Conservation (phyloP, 2,113 vertebrate species). For the Forbesichthys papilliferus region DNA sequence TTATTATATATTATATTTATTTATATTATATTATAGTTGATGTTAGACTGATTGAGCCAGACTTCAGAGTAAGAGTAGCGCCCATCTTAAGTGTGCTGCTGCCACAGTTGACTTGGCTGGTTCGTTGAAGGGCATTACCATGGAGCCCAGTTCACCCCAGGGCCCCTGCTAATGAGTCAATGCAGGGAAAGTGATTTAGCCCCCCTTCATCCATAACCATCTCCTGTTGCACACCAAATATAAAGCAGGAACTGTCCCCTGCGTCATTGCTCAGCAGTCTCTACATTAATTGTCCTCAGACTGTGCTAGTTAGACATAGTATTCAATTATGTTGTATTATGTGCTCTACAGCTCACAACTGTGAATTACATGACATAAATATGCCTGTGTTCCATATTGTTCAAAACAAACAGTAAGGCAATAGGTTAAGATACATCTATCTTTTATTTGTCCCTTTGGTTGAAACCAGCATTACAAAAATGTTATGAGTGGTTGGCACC, state of each 20-base stretch:
- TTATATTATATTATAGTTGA: no score
- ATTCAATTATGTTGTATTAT: conserved; percentile 46
- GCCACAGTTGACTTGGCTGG: conserved; percentile 9
- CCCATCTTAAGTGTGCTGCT: neutral
- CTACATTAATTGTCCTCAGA: conserved; percentile 42
- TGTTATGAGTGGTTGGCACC: no score
- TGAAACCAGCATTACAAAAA: no score
- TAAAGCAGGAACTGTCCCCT: conserved; percentile 50
- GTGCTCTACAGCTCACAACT: conserved; percentile 23
- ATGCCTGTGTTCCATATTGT: no score
- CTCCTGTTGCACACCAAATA: conserved; percentile 36
- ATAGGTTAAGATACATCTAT: conserved; percentile 17
- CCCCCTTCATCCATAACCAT: conserved; percentile 44
- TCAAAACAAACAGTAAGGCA: no score
- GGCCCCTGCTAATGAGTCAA: conserved; percentile 59
- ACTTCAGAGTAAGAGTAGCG: no score
- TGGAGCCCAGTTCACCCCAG: conserved; percentile 35
- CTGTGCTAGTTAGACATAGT: conserved; percentile 31
- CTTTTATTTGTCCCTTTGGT: neutral
- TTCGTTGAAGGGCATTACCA: conserved; percentile 39
- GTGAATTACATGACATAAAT: neutral
- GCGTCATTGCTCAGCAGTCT: conserved; percentile 45
- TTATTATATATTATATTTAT: no score
- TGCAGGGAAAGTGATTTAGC: conserved; percentile 62
- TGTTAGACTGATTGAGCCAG: conserved; percentile 42